Base-by-base conservation (phyloP, 2,113 vertebrate genomes). In the Setophaga kirtlandii region DNA sequence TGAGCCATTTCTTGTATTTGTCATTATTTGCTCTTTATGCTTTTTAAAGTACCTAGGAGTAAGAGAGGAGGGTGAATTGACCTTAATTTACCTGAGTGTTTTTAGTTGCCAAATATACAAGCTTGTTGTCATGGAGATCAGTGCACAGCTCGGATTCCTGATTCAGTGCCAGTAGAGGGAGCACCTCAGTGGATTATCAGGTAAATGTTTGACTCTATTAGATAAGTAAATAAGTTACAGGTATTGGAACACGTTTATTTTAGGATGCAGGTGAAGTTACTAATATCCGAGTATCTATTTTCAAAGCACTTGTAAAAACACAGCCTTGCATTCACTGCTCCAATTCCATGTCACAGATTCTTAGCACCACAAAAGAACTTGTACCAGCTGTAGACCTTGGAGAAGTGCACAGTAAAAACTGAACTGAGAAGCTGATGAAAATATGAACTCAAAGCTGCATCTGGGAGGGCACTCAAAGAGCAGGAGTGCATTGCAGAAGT, bases 61-160 rank as follows among this genome's bases (percentile, higher is more conserved):
- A 70, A 68, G 69, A 81, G 74, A 83, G 15, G 20, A 70, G 12
- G 60, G 75, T 33, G 90, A 60, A 88, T 93, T 62, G 28, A 53
- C 31, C 84, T 88, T 73, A 83, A 95, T 96, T 96, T 83, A 67
- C 42, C 13, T 49, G 55, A 37, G 33, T 8, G 33, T 27, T 47
- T 88, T 89, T 91, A 91, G 77, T 96, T 89, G 58, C 76, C 77
- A 80, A 80, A 91, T 83, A 22, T 42, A 59, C 50, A 91, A 46
- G 39, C 67, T 81, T 70, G 93, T 97, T 96, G 41, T 90, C 58
- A 47, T 92, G 83, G 90, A 93, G 81, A 97, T 96, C 49, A 69
- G 85, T 25, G 67, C 90, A 52, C 35, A 83, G 17, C 37, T 86
- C n/a, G 1, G 52, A 37, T 27, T 74, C 59, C 46, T 87, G 84